Conservation (phyloP, 2,888 invertebrate species). For the Nemotelus nigrinus region DNA sequence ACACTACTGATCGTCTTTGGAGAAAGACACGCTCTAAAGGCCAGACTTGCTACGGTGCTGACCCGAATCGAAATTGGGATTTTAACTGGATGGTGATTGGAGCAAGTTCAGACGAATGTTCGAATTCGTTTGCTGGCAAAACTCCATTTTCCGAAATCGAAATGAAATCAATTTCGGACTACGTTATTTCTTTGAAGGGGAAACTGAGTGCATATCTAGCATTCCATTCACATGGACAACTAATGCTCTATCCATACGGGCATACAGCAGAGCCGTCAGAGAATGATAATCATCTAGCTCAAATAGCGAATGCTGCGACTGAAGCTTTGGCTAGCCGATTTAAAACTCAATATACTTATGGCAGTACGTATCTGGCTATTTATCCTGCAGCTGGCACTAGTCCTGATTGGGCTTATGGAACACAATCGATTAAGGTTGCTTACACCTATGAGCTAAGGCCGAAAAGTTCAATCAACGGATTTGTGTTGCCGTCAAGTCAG, state of each 20-base stretch:
- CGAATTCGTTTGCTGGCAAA: constrained; percentile 71
- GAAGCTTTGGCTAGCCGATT: constrained; percentile 65
- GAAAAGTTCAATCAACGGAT: constrained; percentile 66
- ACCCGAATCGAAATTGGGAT: constrained; percentile 78
- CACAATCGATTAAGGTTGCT: constrained; percentile 67
- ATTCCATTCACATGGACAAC: constrained; percentile 77
- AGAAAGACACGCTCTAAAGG: constrained; percentile 71
- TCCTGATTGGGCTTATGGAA: constrained; percentile 76
- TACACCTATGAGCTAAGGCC: constrained; percentile 72
- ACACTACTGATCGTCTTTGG: constrained; percentile 74
- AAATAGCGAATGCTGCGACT: constrained; percentile 59
- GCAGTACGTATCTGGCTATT: constrained; percentile 61
- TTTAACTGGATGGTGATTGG: constrained; percentile 67
- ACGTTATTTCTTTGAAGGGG: constrained; percentile 65
- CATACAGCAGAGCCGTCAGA: constrained; percentile 68
- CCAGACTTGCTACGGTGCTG: constrained; percentile 68
- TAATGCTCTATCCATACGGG: constrained; percentile 73
- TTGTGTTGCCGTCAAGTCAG: constrained; percentile 72
- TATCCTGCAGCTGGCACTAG: constrained; percentile 66
- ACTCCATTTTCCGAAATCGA: constrained; percentile 74
- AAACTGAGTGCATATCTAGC: constrained; percentile 71
- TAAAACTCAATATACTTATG: constrained; percentile 68
- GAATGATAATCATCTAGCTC: constrained; percentile 67
- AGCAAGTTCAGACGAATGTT: constrained; percentile 67
- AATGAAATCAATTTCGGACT: constrained; percentile 67